Evolutionary conservation across 2,888 invertebrate genomes (phyloP).

Genomic region (Habroteleia sp.): DNA sequence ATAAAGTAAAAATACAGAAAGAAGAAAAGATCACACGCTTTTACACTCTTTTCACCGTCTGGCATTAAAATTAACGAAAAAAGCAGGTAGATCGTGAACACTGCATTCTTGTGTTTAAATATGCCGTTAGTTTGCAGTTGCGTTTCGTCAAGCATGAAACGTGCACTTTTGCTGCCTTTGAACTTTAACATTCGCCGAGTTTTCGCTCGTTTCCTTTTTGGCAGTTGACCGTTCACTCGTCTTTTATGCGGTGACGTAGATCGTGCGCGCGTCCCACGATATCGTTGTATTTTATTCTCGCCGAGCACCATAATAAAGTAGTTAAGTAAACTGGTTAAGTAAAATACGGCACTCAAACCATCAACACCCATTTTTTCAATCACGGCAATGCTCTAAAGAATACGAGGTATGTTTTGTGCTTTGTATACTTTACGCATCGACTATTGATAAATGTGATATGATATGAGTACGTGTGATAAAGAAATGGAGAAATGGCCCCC

Average conservation of each 20-base stretch:
- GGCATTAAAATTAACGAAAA: constrained; percentile 56
- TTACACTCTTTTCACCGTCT: constrained; percentile 22
- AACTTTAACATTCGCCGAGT: constrained; percentile 57
- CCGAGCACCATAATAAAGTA: constrained; percentile 28
- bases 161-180: constrained; percentile 61
- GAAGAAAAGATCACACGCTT: constrained; percentile 5
- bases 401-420: no score
- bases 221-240: constrained; percentile 35
- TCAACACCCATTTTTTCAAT: constrained; percentile 44
- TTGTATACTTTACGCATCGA: no score
- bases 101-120: constrained; percentile 50
- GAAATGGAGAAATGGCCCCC: constrained; percentile 5
- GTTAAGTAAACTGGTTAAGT: constrained; percentile 4
- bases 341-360: constrained; percentile 33
- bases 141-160: constrained; percentile 62
- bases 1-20: not conserved
- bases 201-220: constrained; percentile 58
- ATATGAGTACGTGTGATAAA: constrained; percentile 26
- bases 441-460: no score
- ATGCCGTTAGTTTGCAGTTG: constrained; percentile 56
- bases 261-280: constrained; percentile 41
- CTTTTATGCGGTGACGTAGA: constrained; percentile 37
- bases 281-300: constrained; percentile 37
- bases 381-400: no score
- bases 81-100: constrained; percentile 19